Conservation (phyloP, 35 echinoderm and acorn worm species). For the Chiridota heheva region DNA sequence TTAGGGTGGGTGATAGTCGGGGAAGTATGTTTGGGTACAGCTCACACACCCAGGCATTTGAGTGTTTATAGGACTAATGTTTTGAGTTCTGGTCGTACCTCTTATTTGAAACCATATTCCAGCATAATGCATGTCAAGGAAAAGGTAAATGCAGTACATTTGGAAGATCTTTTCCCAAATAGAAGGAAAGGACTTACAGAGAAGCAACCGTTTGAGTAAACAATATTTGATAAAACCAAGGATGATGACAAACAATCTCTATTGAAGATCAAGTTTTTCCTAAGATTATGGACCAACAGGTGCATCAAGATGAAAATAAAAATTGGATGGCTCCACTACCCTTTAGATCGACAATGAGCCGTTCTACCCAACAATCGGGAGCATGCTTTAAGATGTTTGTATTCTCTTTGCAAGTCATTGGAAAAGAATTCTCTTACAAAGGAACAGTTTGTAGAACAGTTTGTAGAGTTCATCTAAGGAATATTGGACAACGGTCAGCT, state of each 20-base stretch:
- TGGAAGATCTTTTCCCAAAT: no score
- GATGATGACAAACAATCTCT: no score
- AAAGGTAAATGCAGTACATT: not conserved
- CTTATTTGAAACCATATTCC: constrained; percentile 1
- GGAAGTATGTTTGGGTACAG: constrained; percentile 17
- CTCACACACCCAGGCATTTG: not conserved
- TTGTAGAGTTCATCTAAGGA: not conserved
- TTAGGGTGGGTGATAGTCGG: constrained; percentile 31
- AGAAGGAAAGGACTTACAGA: no score
- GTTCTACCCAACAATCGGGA: constrained; percentile 34
- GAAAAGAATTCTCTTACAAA: not conserved
- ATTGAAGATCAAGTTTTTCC: no score
- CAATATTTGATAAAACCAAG: no score
- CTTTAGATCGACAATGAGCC: not conserved
- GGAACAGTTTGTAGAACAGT: no score
- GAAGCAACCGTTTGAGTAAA: no score
- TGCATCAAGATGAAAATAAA: not conserved
- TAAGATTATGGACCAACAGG: no score
- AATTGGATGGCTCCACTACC: constrained; percentile 32
- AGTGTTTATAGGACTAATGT: constrained; percentile 1
- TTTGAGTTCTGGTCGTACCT: constrained; percentile 1
- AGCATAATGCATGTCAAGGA: not conserved
- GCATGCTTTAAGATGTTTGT: not conserved
- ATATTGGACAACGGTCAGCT: not conserved
- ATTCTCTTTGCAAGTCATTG: not conserved